Evolutionary conservation across 2,888 invertebrate genomes (phyloP), one percentile per base, ranked within the genome.

Genomic region (Rhingia rostrata): DNA sequence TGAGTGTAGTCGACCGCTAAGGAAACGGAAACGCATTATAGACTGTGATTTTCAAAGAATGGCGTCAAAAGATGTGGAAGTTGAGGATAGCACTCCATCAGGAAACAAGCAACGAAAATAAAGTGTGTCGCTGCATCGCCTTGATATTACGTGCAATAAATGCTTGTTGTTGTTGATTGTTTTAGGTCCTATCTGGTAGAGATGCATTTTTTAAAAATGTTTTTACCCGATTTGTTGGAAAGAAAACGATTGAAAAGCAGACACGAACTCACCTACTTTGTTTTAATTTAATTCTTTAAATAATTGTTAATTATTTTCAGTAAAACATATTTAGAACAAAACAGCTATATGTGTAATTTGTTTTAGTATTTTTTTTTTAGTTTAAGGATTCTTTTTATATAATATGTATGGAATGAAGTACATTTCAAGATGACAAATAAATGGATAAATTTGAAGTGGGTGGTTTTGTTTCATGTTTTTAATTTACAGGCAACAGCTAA

Each of bases 1-100:
- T 7, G 94, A 94, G 87, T 93, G 93, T 22, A 92, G 93, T 41
- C 92, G 94, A 86, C 94, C 94, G 4, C 88, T 94, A 86, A 90
- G 94, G 70, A 94, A 94, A 88, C 92, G 94, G 47, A 93, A 94
- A 88, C 93, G 94, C 91, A 92, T 94, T n/a, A 93, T 94, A 7
- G 94, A 94, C 87, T 91, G 91, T 86, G 91, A 91, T 87, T 91
- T 90, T 78, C 90, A 90, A 58, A 89, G 90, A 80, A 89, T 90
- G 67, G 9, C 80, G 5, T 63, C 75, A 0, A 85, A 80, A 45
- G 85, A 80, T 6, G 53, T 41, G 0, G 85, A 72, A 12, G 54
- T 45, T 32, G 85, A 81, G n/a, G 81, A 81, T 35, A 53, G 10
- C 22, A 73, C 73, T 30, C 56, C 63, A 10, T 45, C 69, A 37